These are phyloP conservation scores for Odontomachus brunneus DNA, from an alignment of 1,140 invertebrate genomes.

Conservation along the genomic window DNA sequence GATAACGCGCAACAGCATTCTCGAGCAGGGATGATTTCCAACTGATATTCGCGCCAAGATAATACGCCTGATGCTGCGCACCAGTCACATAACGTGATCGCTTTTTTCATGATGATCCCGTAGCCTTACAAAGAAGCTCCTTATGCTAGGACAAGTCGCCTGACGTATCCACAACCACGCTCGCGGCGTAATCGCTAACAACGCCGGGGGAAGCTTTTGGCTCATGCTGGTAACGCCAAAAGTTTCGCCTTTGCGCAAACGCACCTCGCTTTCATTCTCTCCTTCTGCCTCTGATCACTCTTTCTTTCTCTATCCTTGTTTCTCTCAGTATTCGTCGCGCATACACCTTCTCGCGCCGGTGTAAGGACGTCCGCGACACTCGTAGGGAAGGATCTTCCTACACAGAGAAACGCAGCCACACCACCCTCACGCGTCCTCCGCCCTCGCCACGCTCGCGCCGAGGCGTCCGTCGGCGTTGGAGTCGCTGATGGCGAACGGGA, in stretches of 20 bases:
- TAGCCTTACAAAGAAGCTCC: no score
- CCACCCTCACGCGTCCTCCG: constrained; percentile 27
- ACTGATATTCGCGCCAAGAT: constrained; percentile 15
- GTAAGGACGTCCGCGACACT: constrained; percentile 26
- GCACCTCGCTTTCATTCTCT: neutral
- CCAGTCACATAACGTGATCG: no score
- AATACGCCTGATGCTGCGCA: no score
- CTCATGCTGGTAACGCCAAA: constrained; percentile 17
- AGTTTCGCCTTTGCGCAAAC: constrained; percentile 29
- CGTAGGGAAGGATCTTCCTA: constrained; percentile 39
- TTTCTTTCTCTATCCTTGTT: neutral
- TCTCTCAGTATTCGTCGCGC: constrained; percentile 9
- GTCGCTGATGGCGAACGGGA: constrained; percentile 48
- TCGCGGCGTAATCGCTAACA: constrained; percentile 11
- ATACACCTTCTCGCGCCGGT: neutral
- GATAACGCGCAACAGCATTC: constrained; percentile 41
- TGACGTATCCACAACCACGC: neutral
- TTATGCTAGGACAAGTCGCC: no score
- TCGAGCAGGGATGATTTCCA: constrained; percentile 19
- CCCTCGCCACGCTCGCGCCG: constrained; percentile 18
- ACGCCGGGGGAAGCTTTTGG: neutral
- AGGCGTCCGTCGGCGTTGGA: constrained; percentile 45
- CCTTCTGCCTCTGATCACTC: no score
- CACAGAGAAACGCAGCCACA: constrained; percentile 23
- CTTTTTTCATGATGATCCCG: no score